Percentiles rank a stretch among this genome's conserved stretches.
These are phyloP conservation scores for Drosophila rellima DNA, from an alignment of 2,888 invertebrate genomes.

Conservation along the genomic window DNA sequence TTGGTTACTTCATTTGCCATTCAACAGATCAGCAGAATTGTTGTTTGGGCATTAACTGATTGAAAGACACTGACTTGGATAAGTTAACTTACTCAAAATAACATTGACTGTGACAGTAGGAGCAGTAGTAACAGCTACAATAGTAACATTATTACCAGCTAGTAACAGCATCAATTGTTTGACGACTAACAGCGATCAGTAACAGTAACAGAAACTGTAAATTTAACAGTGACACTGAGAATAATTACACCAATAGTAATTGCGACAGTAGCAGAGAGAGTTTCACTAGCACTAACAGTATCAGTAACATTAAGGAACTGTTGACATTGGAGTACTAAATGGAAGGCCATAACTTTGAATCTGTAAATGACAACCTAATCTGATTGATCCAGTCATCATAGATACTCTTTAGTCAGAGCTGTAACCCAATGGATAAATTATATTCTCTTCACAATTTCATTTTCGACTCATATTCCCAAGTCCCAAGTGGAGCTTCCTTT, in stretches of 20 bases:
- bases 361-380: background rate
- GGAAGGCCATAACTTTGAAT: background rate
- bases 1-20: background rate
- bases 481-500: background rate
- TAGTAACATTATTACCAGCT: constrained; percentile 27
- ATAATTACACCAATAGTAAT: background rate
- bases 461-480: background rate
- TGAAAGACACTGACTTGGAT: constrained; percentile 1
- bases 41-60: constrained; percentile 1
- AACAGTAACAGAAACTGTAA: constrained; percentile 3
- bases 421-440: background rate
- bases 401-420: background rate
- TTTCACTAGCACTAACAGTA: background rate
- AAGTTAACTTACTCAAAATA: background rate
- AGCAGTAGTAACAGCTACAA: constrained; percentile 14
- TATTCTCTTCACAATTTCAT: background rate
- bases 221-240: background rate
- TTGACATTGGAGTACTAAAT: background rate
- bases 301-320: too few species aligned
- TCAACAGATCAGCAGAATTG: constrained; percentile 8
- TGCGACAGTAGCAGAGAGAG: background rate
- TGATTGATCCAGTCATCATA: background rate
- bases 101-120: constrained; percentile 7
- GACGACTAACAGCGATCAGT: background rate
- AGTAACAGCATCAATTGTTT: constrained; percentile 28